These are phyloP conservation scores for Hypotaenidia okinawae DNA, from an alignment of 2,797 vertebrate genomes.

Conservation along the genomic window DNA sequence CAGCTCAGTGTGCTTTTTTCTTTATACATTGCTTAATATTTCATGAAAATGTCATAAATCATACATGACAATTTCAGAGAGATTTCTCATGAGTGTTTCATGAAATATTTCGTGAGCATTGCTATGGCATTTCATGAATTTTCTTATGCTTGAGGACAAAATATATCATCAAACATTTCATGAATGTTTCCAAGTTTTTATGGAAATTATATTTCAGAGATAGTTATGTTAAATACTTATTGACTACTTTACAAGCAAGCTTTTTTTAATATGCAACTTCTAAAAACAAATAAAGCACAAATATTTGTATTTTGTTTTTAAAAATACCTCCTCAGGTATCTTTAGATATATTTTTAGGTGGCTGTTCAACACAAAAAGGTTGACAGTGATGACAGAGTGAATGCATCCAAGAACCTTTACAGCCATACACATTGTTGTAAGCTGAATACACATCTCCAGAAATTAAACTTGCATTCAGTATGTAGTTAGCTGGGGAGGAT, in stretches of 20 bases:
- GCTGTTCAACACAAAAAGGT: background rate
- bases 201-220: background rate
- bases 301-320: background rate
- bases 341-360: background rate
- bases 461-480: background rate
- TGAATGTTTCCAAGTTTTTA: background rate
- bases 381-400: background rate
- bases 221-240: background rate
- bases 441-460: background rate
- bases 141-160: background rate
- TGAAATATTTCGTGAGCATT: conserved; percentile 16
- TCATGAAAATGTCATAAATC: conserved; percentile 12
- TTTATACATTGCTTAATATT: background rate
- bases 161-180: background rate
- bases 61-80: conserved; percentile 3
- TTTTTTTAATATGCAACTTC: background rate
- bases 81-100: background rate
- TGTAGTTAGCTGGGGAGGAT: background rate
- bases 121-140: background rate
- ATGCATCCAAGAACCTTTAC: background rate
- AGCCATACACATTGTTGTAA: background rate
- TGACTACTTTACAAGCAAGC: background rate
- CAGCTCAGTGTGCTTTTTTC: background rate
- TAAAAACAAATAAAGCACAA: background rate
- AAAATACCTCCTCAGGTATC: background rate